Evolutionary conservation across 2,797 vertebrate genomes (phyloP).

Genomic region (Microcaecilia unicolor): DNA sequence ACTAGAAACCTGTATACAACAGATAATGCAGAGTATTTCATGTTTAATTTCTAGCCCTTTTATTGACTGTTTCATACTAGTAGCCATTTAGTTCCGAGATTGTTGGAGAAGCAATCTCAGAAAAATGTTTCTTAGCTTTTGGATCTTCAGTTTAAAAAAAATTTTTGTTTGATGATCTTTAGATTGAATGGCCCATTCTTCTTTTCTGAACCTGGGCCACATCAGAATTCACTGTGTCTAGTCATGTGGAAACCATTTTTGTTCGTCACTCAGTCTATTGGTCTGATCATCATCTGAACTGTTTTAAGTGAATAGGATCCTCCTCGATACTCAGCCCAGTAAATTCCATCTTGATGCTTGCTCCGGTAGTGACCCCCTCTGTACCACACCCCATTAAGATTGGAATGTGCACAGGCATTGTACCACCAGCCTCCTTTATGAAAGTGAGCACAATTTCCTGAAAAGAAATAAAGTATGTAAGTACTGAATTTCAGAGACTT

Average conservation of each 20-base stretch:
- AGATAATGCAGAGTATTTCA: too few relatives aligned
- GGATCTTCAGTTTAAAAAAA: slow-evolving; percentile 13
- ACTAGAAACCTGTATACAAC: too few relatives aligned
- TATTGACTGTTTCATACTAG: too few relatives aligned
- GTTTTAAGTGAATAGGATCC: slow-evolving; percentile 92
- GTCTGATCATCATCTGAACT: slow-evolving; percentile 89
- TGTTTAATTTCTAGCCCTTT: too few relatives aligned
- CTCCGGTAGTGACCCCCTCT: slow-evolving; percentile 86
- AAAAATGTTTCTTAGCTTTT: too few relatives aligned
- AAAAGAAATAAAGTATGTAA: background rate
- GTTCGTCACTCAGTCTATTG: slow-evolving; percentile 69
- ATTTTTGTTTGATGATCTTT: background rate
- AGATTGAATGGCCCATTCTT: background rate
- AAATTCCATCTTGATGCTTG: slow-evolving; percentile 94
- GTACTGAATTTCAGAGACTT: too few relatives aligned
- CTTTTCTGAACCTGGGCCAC: too few relatives aligned
- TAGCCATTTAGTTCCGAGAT: too few relatives aligned
- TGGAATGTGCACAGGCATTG: slow-evolving; percentile 88
- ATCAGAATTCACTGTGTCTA: too few relatives aligned
- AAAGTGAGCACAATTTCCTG: slow-evolving; percentile 93
- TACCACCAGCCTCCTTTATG: slow-evolving; percentile 98
- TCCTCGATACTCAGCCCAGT: slow-evolving; percentile 94
- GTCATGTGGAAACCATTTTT: too few relatives aligned
- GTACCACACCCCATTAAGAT: slow-evolving; percentile 92
- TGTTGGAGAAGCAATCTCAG: too few relatives aligned